Conservation (phyloP, 2,888 invertebrate genomes). For the Iphiclides podalirius region DNA sequence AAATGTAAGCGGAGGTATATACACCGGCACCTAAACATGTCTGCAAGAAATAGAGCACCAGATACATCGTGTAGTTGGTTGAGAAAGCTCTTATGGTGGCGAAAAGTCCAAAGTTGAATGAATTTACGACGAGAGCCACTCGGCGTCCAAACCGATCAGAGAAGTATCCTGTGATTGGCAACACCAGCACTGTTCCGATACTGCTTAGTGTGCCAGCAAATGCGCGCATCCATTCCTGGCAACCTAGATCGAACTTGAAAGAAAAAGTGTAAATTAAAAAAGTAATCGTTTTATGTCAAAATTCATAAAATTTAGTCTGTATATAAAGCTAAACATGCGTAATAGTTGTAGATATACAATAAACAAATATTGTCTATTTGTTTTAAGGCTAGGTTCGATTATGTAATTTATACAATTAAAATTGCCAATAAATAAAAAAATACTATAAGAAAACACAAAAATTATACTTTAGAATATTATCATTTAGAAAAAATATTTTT, state of each 20-base stretch:
- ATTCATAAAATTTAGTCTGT: too few species aligned
- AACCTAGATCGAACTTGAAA: constrained; percentile 77
- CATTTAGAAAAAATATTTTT: too few species aligned
- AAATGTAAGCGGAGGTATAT: constrained; percentile 69
- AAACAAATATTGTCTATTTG: too few species aligned
- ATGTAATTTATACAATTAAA: too few species aligned
- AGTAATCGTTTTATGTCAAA: too few species aligned
- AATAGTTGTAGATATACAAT: too few species aligned
- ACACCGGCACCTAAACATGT: constrained; percentile 75
- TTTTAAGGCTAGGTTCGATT: too few species aligned
- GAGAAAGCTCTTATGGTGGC: constrained; percentile 79
- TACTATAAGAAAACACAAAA: too few species aligned
- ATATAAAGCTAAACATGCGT: too few species aligned
- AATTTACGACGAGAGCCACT: constrained; percentile 49
- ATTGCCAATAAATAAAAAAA: too few species aligned
- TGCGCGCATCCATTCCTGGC: constrained; percentile 82
- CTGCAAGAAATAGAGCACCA: constrained; percentile 73
- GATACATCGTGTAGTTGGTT: constrained; percentile 76
- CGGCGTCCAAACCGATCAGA: constrained; percentile 80
- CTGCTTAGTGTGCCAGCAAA: constrained; percentile 83
- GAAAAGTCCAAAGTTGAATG: constrained; percentile 51
- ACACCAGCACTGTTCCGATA: constrained; percentile 81
- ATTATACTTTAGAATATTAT: too few species aligned
- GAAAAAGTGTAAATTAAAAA: too few species aligned
- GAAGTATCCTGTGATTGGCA: constrained; percentile 81